Conservation (phyloP, 2,113 vertebrate genomes). For the Paramisgurnus dabryanus region DNA sequence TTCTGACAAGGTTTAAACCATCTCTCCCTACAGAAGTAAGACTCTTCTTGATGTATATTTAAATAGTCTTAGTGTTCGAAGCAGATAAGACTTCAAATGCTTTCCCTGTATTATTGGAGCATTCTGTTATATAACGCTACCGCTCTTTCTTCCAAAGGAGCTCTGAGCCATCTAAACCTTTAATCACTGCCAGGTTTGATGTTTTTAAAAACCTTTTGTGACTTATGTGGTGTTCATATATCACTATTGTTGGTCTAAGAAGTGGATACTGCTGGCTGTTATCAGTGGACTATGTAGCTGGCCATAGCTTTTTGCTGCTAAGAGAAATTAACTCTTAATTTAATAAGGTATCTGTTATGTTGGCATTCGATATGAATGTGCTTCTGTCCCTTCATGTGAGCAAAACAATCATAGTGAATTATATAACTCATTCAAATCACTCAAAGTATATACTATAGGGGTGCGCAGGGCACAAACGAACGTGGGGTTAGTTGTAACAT, state of each 20-base stretch:
- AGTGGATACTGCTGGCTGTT: background rate
- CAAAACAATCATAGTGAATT: too few species aligned
- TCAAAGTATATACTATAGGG: too few species aligned
- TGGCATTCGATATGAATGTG: too few species aligned
- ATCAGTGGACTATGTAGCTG: too few species aligned
- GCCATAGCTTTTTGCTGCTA: too few species aligned
- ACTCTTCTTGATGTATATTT: slow-evolving; percentile 26
- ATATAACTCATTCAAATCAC: too few species aligned
- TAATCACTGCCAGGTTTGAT: slow-evolving; percentile 5
- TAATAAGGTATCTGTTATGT: too few species aligned
- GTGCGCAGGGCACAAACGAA: too few species aligned
- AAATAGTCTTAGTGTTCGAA: slow-evolving; percentile 1
- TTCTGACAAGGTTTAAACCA: background rate
- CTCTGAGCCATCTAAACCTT: slow-evolving; percentile 1
- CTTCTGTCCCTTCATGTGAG: too few species aligned
- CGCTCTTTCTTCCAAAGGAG: slow-evolving; percentile 3
- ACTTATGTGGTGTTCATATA: background rate
- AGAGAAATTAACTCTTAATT: too few species aligned
- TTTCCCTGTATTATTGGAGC: slow-evolving; percentile 28
- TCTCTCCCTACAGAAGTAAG: background rate
- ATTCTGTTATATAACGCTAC: slow-evolving; percentile 40
- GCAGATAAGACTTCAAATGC: background rate
- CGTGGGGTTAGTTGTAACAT: too few species aligned
- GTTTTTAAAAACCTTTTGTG: background rate
- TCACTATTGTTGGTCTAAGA: too few species aligned